Conservation (phyloP, 2,797 vertebrate genomes). For the Falco naumanni region DNA sequence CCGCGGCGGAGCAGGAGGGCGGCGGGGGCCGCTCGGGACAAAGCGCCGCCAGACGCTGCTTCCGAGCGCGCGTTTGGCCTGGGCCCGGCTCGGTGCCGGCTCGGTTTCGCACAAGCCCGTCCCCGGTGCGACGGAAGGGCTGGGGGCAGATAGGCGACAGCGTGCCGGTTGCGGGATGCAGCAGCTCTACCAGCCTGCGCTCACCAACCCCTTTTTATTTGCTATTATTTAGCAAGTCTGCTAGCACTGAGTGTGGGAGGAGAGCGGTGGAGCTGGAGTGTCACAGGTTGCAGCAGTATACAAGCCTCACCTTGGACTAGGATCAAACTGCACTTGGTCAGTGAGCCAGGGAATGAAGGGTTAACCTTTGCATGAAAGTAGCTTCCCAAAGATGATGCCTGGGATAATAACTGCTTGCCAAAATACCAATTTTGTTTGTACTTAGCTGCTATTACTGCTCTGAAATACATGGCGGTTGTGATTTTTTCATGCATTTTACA, state of each 20-base stretch:
- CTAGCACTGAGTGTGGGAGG: not conserved
- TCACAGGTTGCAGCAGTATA: rapidly evolving
- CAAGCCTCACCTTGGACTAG: rapidly evolving
- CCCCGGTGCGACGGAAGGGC: no score
- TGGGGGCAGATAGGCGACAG: not conserved
- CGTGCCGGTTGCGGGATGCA: not conserved
- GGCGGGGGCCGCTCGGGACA: rapidly evolving
- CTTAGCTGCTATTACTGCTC: not conserved
- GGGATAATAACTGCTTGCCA: not conserved
- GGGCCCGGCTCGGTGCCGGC: not conserved
- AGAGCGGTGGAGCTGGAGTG: rapidly evolving
- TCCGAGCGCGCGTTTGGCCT: rapidly evolving
- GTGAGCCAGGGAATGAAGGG: not conserved
- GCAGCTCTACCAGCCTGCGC: rapidly evolving
- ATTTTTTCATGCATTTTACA: not conserved
- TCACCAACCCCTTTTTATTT: rapidly evolving
- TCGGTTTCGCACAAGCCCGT: no score
- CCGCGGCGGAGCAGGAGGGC: rapidly evolving
- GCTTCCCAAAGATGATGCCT: not conserved
- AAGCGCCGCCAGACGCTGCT: rapidly evolving
- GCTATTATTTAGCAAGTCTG: not conserved
- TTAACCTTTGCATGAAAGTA: rapidly evolving
- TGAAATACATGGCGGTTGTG: not conserved
- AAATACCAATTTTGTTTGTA: not conserved
- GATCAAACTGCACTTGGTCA: rapidly evolving